Evolutionary conservation across 2,888 invertebrate genomes (phyloP), one percentile per base, ranked within the genome.

Genomic region (Volucella bombylans): DNA sequence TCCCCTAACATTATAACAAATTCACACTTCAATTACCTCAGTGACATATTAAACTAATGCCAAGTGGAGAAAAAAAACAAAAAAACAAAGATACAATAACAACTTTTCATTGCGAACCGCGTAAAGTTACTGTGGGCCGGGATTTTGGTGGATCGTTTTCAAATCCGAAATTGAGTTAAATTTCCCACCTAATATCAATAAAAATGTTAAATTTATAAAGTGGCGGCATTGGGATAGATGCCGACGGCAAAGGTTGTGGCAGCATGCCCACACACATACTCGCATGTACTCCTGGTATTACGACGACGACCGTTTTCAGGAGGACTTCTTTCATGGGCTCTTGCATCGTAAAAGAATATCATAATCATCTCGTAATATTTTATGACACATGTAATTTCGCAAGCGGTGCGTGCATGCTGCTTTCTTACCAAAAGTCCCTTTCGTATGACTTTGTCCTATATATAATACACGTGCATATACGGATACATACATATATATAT

Each of bases 311-410:
- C 80, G 55, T 67, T 67, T 59, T 68, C 76, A 41, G 68, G 77
- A 69, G 77, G 69, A 62, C 68, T 55, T 54, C 38, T 62, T 78
- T 78, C 68, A 59, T 71, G 78, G 71, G 65, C 64, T 59, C 74
- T 68, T 71, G 82, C 55, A 73, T 78, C 78, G 88, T 88, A 90
- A 90, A 90, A 88, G 89, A 89, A 90, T 89, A 90, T 89, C 88
- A 90, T 90, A 89, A 90, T 90, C 89, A 89, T 89, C 87, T 87
- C 87, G 85, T 87, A 85, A 87, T 87, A 87, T 88, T 86, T 83
- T 87, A 86, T 82, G 87, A 81, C 85, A 77, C 87, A 83, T 87
- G 82, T 87, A 85, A 87, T 87, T 87, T 87, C 73, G 57, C 86
- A 85, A 83, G 57, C 72, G 72, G 72, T 82, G 78, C 78, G 78